These are phyloP conservation scores for Aplocera efformata DNA, from an alignment of 2,888 invertebrate species.

Conservation along the genomic window DNA sequence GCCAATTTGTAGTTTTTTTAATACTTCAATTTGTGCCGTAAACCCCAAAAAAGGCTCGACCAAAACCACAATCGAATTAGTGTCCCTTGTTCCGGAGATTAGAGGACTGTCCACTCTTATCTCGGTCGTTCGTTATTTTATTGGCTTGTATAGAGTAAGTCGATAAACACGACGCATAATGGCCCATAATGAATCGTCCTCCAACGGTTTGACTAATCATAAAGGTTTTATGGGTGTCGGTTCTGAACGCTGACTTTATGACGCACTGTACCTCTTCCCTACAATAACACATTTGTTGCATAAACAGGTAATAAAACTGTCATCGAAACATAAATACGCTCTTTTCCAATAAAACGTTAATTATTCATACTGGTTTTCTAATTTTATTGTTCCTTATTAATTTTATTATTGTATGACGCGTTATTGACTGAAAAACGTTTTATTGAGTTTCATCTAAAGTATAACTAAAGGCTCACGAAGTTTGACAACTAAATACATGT, in stretches of 20 bases:
- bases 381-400: conserved; percentile 23
- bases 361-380: conserved; percentile 22
- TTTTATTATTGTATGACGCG: conserved; percentile 21
- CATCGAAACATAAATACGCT: conserved; percentile 32
- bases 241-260: conserved; percentile 63
- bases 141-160: conserved; percentile 78
- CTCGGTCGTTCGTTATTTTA: conserved; percentile 80
- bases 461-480: no score
- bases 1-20: conserved; percentile 80
- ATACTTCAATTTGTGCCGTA: conserved; percentile 79
- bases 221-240: conserved; percentile 76
- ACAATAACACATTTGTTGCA: conserved; percentile 47
- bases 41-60: conserved; percentile 73
- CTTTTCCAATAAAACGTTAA: conserved; percentile 28
- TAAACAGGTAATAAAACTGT: conserved; percentile 48
- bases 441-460: no score
- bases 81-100: conserved; percentile 80
- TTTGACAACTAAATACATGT: no score
- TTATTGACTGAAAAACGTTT: conserved; percentile 14
- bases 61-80: conserved; percentile 81
- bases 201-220: conserved; percentile 76
- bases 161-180: conserved; percentile 80
- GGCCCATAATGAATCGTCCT: conserved; percentile 78
- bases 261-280: conserved; percentile 40
- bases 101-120: conserved; percentile 78